Conservation (phyloP, 2,888 invertebrate genomes). For the Schrankia costaestrigalis region DNA sequence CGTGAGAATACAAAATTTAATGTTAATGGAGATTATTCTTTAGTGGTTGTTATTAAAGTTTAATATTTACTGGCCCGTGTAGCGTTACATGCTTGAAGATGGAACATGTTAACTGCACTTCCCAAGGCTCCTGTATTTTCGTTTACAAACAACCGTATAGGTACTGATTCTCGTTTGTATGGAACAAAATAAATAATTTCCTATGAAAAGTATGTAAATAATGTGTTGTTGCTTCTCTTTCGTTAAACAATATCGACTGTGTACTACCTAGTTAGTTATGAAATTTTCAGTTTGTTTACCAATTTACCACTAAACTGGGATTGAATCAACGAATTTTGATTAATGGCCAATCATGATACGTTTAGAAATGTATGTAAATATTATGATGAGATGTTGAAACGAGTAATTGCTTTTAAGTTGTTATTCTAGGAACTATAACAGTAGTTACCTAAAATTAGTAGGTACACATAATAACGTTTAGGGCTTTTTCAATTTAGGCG, state of each 20-base stretch:
- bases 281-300: conserved; percentile 4
- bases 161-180: conserved; percentile 65
- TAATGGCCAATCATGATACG: no score
- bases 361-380: no score
- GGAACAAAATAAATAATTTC: conserved; percentile 65
- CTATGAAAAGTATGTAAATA: conserved; percentile 56
- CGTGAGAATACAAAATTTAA: conserved; percentile 23
- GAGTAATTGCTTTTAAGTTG: no score
- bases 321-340: conserved; percentile 4
- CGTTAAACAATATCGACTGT: conserved; percentile 27
- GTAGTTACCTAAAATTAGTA: no score
- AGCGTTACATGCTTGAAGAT: conserved; percentile 48
- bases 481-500: no score
- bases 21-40: conserved; percentile 35
- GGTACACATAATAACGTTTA: no score
- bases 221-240: conserved; percentile 37
- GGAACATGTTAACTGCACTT: conserved; percentile 66
- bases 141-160: conserved; percentile 73
- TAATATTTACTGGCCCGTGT: conserved; percentile 27
- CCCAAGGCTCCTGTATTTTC: conserved; percentile 61
- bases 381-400: no score
- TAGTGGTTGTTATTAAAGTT: conserved; percentile 22
- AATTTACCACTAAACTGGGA: neutral
- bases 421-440: no score
- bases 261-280: conserved; percentile 1